A percentile compares a stretch with the other conserved stretches of the same genome.
phyloP scores from a whole-genome alignment of 2,113 vertebrate genomes.

The Gallinago jamesoni region DNA sequence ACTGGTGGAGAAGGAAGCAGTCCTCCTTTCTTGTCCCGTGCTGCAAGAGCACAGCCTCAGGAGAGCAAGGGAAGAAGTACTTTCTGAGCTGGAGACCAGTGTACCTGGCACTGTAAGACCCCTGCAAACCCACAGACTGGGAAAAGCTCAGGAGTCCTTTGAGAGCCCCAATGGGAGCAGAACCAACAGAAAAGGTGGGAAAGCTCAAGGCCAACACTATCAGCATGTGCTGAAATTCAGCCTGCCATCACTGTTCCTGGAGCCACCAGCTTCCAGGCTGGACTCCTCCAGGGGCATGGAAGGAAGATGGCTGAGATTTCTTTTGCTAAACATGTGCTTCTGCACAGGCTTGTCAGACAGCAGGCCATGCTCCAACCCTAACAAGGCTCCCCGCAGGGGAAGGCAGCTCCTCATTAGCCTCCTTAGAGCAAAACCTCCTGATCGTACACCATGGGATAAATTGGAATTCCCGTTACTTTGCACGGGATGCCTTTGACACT shows the following conservation, averaged over 20 bases:
- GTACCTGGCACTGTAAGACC: background rate
- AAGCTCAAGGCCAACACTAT: background rate
- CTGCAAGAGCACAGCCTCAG: background rate
- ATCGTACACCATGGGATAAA: background rate
- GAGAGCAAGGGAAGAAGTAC: background rate
- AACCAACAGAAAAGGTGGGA: background rate
- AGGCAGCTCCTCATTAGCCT: background rate
- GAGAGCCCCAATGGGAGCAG: background rate
- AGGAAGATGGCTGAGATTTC: background rate
- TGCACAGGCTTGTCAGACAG: accelerated
- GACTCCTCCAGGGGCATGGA: background rate
- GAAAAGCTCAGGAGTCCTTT: background rate
- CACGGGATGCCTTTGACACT: background rate
- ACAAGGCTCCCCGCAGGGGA: background rate
- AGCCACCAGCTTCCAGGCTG: background rate
- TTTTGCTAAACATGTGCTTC: background rate
- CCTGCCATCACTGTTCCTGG: background rate
- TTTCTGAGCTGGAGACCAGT: background rate
- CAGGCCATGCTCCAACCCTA: background rate
- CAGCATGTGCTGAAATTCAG: background rate
- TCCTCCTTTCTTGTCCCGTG: background rate
- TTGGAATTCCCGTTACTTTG: background rate
- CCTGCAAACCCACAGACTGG: background rate
- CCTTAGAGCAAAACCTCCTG: background rate
- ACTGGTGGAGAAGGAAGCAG: background rate